Evolutionary conservation across 37 sponge, comb jelly and placozoan genomes (phyloP).

Genomic region (Oscarella lobularis): DNA sequence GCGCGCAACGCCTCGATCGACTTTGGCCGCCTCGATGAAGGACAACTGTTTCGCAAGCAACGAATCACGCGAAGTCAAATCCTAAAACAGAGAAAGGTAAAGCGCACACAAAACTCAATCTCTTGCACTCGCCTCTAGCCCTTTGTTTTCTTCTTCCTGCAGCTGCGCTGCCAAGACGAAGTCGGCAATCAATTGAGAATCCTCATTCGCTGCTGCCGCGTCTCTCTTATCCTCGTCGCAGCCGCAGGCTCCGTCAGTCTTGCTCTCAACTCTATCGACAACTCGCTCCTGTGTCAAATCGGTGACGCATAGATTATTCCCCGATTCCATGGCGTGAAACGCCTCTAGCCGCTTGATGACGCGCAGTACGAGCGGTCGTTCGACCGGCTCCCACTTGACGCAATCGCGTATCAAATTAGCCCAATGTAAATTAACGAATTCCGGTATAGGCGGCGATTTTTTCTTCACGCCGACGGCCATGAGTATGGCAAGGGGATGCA

Average conservation of each 20-base stretch:
- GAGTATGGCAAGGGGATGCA: conserved; percentile 62
- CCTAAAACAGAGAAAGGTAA: not conserved
- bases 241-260: not conserved
- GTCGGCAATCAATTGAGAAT: conserved; percentile 1
- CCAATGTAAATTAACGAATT: conserved; percentile 2
- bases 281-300: not conserved
- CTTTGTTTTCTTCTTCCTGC: conserved; percentile 14
- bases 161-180: conserved; percentile 12
- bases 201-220: not conserved
- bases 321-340: not conserved
- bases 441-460: conserved; percentile 33
- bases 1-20: not conserved
- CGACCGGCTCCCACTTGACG: not conserved
- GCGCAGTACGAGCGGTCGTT: not conserved
- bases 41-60: not conserved
- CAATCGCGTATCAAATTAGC: conserved; percentile 25
- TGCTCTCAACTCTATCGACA: not conserved
- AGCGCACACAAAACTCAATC: not conserved
- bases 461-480: conserved; percentile 60
- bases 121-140: not conserved
- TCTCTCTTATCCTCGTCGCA: not conserved
- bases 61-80: not conserved
- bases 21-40: not conserved
- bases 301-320: no score
- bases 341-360: not conserved